These are phyloP conservation scores for Cryptosula pallasiana DNA, from an alignment of 2,888 invertebrate genomes.

Conservation along the genomic window DNA sequence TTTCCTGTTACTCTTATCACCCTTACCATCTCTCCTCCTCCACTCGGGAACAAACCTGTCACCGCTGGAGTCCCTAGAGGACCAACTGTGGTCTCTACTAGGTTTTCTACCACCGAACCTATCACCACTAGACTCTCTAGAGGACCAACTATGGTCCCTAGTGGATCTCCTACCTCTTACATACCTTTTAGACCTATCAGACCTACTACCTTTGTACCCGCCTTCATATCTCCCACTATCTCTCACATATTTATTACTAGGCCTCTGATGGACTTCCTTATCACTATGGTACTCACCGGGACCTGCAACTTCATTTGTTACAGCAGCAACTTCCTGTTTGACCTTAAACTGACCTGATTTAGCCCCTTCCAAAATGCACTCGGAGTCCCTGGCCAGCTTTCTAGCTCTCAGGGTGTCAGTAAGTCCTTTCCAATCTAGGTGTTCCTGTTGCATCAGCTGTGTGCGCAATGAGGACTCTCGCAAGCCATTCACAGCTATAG, in stretches of 20 bases:
- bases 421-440: neutral
- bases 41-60: neutral
- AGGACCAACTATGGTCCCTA: too few species aligned
- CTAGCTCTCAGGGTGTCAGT: neutral
- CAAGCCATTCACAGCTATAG: neutral
- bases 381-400: neutral
- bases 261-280: too few species aligned
- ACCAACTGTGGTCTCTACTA: neutral
- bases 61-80: neutral
- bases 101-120: neutral
- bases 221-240: too few species aligned
- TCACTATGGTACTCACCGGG: too few species aligned
- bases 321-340: neutral
- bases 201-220: too few species aligned
- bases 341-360: neutral
- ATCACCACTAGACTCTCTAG: neutral
- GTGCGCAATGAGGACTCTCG: neutral
- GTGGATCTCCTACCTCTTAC: too few species aligned
- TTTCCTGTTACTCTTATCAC: neutral
- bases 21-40: neutral
- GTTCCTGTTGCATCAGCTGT: neutral
- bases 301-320: too few species aligned
- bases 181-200: too few species aligned
- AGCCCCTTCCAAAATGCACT: neutral
- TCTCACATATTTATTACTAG: too few species aligned